phyloP scores from a whole-genome alignment of 2,797 vertebrate species.

The Leuciscus waleckii region DNA sequence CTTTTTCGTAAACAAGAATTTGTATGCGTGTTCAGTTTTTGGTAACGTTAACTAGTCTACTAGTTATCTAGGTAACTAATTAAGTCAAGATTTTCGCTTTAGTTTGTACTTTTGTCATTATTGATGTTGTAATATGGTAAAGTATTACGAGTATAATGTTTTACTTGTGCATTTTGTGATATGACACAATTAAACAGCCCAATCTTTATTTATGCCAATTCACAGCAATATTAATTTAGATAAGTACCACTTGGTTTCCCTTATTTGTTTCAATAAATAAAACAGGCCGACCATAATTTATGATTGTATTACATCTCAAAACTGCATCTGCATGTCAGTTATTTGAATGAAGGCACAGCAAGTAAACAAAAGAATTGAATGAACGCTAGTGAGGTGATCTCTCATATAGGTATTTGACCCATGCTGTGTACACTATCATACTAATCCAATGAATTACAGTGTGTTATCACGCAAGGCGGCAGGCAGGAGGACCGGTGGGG shows the following conservation, averaged over 20 bases:
- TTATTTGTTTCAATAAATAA: background rate
- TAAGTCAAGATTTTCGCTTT: background rate
- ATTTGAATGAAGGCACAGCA: background rate
- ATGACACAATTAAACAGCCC: background rate
- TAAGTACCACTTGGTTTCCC: background rate
- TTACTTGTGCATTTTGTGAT: background rate
- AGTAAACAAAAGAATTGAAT: conserved; percentile 11
- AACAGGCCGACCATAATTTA: background rate
- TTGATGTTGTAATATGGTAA: background rate
- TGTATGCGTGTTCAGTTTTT: background rate
- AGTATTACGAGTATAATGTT: background rate
- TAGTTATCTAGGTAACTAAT: background rate
- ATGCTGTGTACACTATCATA: conserved; percentile 54
- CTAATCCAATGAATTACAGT: conserved; percentile 71
- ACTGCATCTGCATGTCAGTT: background rate
- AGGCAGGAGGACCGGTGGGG: conserved; percentile 69
- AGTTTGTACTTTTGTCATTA: background rate
- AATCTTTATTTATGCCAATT: background rate
- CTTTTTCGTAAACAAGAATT: background rate
- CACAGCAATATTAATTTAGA: background rate
- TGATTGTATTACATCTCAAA: background rate
- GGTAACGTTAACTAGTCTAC: background rate
- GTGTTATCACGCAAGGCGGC: conserved; percentile 78
- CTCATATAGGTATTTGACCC: conserved; percentile 54
- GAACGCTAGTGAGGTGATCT: conserved; percentile 29